phyloP scores from a whole-genome alignment of 2,113 vertebrate species.

The Neotragus pygmaeus region DNA sequence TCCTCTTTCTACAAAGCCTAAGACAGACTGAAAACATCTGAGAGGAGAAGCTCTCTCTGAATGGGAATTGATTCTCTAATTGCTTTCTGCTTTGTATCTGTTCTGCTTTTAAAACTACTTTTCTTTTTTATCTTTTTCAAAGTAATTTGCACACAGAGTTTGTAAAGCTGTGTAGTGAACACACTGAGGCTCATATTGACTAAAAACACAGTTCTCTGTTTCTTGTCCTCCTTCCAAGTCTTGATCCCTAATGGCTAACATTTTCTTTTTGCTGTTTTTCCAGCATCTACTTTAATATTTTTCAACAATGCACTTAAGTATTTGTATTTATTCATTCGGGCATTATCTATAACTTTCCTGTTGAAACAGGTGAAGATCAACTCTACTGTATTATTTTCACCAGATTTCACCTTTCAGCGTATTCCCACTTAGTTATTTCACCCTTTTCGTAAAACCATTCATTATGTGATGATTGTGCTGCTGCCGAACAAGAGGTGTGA shows the following conservation, averaged over 20 bases:
- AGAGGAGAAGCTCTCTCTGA: neutral
- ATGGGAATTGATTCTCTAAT: too few relatives aligned
- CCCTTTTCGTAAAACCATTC: too few relatives aligned
- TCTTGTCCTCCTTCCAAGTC: neutral
- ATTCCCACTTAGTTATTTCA: neutral
- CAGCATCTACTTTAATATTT: neutral
- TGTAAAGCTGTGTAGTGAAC: neutral
- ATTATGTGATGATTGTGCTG: rapidly evolving
- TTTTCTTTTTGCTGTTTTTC: neutral
- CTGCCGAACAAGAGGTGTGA: neutral
- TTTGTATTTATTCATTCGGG: neutral
- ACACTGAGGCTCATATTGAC: too few relatives aligned
- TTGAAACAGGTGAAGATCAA: neutral
- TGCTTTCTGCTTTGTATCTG: neutral
- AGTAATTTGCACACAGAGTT: too few relatives aligned
- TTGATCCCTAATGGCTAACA: neutral
- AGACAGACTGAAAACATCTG: neutral
- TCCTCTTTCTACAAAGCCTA: neutral
- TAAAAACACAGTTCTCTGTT: neutral
- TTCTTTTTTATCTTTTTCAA: neutral
- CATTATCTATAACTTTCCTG: neutral
- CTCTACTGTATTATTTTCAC: neutral
- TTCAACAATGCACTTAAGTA: neutral
- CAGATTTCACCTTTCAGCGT: neutral
- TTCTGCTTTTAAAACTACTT: neutral